These are phyloP conservation scores for Anolis carolinensis DNA, from an alignment of 2,113 vertebrate genomes.

Conservation along the genomic window DNA sequence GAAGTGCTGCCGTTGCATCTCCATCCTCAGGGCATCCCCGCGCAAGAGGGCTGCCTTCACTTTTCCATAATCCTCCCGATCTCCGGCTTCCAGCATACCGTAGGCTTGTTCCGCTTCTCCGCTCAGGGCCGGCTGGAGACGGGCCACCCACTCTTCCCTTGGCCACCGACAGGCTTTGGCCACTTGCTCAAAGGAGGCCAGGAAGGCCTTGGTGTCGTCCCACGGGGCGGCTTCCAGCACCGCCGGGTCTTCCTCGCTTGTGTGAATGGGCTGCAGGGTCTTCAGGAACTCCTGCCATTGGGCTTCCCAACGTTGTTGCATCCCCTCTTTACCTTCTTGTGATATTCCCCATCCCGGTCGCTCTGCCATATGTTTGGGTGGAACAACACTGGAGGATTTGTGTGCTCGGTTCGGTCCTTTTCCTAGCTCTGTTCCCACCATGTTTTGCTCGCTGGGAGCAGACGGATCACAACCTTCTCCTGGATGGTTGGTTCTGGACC, in stretches of 20 bases:
- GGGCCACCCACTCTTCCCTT: neutral
- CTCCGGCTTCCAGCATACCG: neutral
- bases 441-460: too few relatives aligned
- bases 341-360: neutral
- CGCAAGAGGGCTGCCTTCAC: constrained; percentile 46
- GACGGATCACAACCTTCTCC: too few relatives aligned
- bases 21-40: constrained; percentile 25
- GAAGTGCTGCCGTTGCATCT: constrained; percentile 51
- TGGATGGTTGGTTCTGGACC: neutral
- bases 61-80: constrained; percentile 18
- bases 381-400: neutral
- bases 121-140: neutral
- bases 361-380: neutral
- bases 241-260: neutral
- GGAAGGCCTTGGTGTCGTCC: too few relatives aligned
- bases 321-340: neutral
- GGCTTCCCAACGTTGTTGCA: constrained; percentile 7
- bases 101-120: neutral
- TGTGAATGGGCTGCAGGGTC: neutral
- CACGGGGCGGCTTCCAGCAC: too few relatives aligned
- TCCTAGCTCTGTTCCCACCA: neutral
- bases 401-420: neutral
- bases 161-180: neutral
- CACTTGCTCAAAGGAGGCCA: too few relatives aligned
- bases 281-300: constrained; percentile 1